Base-by-base conservation (phyloP, 2,888 invertebrate genomes). In the Nebria brevicollis region DNA sequence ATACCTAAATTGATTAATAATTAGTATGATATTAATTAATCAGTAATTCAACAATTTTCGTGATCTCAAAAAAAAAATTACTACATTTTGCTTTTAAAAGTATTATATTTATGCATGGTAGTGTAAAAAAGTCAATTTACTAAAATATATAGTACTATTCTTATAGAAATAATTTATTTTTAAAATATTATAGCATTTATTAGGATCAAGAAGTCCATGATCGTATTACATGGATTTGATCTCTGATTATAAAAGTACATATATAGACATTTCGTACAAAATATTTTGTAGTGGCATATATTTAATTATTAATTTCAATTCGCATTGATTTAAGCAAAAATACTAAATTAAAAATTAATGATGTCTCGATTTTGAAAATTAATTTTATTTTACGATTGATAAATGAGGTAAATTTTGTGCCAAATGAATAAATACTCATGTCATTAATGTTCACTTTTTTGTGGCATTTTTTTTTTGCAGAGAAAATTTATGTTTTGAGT, bases 101-200 rank as follows among this genome's bases (percentile, higher is more conserved):
- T 54, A 54, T 54, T 54, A 43, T 43, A 43, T 43, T 20, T 20
- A 34, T 34, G 54, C 54, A 54, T 54, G 54, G 7, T 54, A 54
- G 54, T 11, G 13, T 13, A 54, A 11, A 54, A 54, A 54, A 54
- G 54, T 54, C 54, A 54, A 54, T 54, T 54, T 54, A 54, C 54
- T 54, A 54, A 54, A 11, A 54, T 54, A 54, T 54, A 54, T 34
- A 34, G 34, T 34, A 34, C 34, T 34, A 34, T 13, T 54, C 8
- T 54, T 54, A 54, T 54, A 54, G 54, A 54, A 54, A 54, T 54
- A 54, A 54, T 54, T 54, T 54, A 54, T 54, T 54, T 54, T 54
- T 13, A 8, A 54, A 54, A 54, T 54, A 54, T 8, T 54, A 54
- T 7, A 11, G 8, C 54, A 54, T 34, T 34, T 34, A 34, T 34